phyloP scores from a whole-genome alignment of 2,888 invertebrate species.

The Apocheima hispidaria region DNA sequence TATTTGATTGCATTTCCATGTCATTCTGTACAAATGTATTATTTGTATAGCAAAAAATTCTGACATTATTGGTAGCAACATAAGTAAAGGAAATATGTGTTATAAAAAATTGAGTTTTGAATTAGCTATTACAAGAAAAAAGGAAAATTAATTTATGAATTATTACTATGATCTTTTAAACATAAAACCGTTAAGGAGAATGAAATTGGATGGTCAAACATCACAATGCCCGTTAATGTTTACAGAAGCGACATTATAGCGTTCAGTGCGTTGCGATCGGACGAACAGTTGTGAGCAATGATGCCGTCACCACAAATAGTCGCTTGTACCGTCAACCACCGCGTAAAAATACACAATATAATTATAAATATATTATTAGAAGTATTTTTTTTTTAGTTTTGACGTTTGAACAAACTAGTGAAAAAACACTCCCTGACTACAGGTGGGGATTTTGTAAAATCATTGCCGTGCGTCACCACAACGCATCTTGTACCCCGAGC shows the following conservation, averaged over 20 bases:
- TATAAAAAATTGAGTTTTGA: not conserved
- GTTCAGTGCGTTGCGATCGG: constrained; percentile 21
- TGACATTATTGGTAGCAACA: not conserved
- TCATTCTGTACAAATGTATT: too few species aligned
- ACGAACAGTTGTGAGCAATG: constrained; percentile 19
- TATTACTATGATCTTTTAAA: constrained; percentile 3
- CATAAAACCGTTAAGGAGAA: constrained; percentile 4
- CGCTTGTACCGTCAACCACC: constrained; percentile 31
- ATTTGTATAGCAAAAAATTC: not conserved
- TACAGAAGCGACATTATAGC: constrained; percentile 33
- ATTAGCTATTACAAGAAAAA: not conserved
- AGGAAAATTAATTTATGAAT: constrained; percentile 4
- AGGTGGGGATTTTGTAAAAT: too few species aligned
- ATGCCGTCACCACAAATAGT: constrained; percentile 39
- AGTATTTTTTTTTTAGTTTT: too few species aligned
- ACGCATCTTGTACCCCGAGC: too few species aligned
- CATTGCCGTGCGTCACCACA: too few species aligned
- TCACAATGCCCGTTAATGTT: constrained; percentile 29
- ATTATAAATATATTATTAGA: not conserved
- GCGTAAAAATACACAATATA: constrained; percentile 28
- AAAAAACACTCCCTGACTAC: too few species aligned
- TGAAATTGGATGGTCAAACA: constrained; percentile 18
- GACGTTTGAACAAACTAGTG: too few species aligned
- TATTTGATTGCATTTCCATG: not conserved
- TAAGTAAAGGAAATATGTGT: not conserved